Evolutionary conservation across 2,113 vertebrate species (phyloP), one percentile per base, ranked within the genome.

Genomic region (Syngnathus typhle): DNA sequence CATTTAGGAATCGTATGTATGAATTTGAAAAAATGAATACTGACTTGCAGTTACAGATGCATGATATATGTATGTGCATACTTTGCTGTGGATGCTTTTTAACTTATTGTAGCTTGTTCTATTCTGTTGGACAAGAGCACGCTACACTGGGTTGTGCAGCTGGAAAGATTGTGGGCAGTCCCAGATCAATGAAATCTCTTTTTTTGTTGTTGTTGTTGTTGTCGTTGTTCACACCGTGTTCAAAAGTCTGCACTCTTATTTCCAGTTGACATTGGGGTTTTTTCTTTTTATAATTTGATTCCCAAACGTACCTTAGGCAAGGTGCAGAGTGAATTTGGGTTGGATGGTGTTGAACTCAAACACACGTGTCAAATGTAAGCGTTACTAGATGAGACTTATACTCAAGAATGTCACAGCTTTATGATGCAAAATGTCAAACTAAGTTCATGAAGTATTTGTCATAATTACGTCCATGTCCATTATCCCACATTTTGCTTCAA

Each of bases 61-160:
- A 90, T 91, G 90, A 91, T 91, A 91, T 91, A 90, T 91, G 89
- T 91, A 90, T 91, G 89, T 91, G 89, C 88, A 91, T 89, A 79
- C 88, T 90, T 87, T 90, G 85, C 89, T 85, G 77, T 85, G 73
- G 74, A 85, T 87, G 84, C 84, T 82, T 87, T 87, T 88, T 92
- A 92, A 92, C 89, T 91, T 92, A 92, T 91, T 91, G 84, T 89
- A 91, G 89, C 74, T 69, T 82, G 68, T 88, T 82, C 70, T 81
- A 70, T 86, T 82, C 36, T 85, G 32, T 74, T 80, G 74, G 85
- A 59, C 67, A 66, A 62, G 89, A 91, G 89, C 89, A 88, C 69
- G 88, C 90, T 91, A 88, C 87, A 90, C 88, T 88, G 75, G 86
- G 62, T 58, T 74, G 88, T 91, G 89, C 74, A 64, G 88, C 86